Evolutionary conservation across 2,113 vertebrate species (phyloP).

Genomic region (Hydrolagus affinis): DNA sequence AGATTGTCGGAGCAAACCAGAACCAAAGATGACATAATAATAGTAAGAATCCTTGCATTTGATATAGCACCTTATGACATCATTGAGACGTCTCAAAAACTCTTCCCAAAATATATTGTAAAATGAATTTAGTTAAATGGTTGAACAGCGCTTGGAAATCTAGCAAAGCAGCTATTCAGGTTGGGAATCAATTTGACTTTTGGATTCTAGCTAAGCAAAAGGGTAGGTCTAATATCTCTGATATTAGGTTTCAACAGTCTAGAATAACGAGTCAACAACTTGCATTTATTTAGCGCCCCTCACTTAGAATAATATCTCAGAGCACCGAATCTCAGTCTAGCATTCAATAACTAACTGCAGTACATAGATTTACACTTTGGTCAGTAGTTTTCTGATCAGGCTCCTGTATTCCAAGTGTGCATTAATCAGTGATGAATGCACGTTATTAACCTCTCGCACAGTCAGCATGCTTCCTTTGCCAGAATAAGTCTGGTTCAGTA

Average conservation of each 20-base stretch:
- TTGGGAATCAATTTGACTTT: neutral
- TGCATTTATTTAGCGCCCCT: too few species aligned
- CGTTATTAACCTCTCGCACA: conserved; percentile 17
- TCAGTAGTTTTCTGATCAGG: neutral
- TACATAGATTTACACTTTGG: neutral
- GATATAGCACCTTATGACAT: too few species aligned
- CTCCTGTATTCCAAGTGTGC: conserved; percentile 1
- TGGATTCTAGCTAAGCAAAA: neutral
- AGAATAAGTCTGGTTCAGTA: neutral
- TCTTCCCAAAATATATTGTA: too few species aligned
- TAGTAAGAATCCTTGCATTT: too few species aligned
- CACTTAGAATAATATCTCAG: too few species aligned
- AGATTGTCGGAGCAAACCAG: neutral
- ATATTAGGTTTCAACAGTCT: neutral
- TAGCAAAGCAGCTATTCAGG: neutral
- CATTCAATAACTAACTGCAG: neutral
- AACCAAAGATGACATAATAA: neutral
- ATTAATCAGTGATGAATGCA: conserved; percentile 24
- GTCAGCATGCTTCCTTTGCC: conserved; percentile 1
- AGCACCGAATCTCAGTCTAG: neutral
- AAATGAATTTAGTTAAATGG: too few species aligned
- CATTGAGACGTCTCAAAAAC: too few species aligned
- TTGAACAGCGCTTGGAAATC: neutral
- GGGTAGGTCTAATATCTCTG: neutral
- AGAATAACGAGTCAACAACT: too few species aligned